These are phyloP conservation scores for Amblyjoppa fuscipennis DNA, from an alignment of 2,888 invertebrate species.

Conservation along the genomic window DNA sequence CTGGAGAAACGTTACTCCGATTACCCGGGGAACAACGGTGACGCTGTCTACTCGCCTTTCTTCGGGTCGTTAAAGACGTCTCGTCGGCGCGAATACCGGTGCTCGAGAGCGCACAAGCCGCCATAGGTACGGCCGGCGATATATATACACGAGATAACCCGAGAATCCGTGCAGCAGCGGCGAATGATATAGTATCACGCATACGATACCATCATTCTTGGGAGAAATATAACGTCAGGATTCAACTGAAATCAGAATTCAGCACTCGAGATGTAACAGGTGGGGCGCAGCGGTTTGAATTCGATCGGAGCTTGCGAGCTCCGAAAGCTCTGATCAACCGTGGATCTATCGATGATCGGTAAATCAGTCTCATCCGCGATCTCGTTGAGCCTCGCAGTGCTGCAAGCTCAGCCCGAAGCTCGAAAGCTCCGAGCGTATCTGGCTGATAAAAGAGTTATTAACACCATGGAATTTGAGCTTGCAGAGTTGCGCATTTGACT, in stretches of 20 bases:
- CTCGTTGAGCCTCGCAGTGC: background rate
- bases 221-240: background rate
- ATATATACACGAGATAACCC: constrained; percentile 4
- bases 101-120: background rate
- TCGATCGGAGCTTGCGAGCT: background rate
- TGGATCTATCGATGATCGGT: background rate
- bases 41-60: constrained; percentile 16
- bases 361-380: background rate
- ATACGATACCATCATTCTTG: background rate
- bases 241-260: background rate
- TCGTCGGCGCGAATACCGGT: background rate
- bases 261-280: background rate
- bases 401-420: background rate
- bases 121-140: background rate
- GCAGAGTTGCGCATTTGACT: too few relatives aligned
- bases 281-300: background rate
- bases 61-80: constrained; percentile 28
- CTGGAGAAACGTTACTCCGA: constrained; percentile 20
- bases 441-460: too few relatives aligned
- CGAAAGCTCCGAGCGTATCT: background rate
- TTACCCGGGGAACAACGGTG: constrained; percentile 31
- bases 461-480: too few relatives aligned
- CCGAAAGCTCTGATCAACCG: background rate
- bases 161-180: background rate
- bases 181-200: background rate